Evolutionary conservation across 2,797 vertebrate genomes (phyloP), one percentile per base, ranked within the genome.

Genomic region (Saxicola maurus): DNA sequence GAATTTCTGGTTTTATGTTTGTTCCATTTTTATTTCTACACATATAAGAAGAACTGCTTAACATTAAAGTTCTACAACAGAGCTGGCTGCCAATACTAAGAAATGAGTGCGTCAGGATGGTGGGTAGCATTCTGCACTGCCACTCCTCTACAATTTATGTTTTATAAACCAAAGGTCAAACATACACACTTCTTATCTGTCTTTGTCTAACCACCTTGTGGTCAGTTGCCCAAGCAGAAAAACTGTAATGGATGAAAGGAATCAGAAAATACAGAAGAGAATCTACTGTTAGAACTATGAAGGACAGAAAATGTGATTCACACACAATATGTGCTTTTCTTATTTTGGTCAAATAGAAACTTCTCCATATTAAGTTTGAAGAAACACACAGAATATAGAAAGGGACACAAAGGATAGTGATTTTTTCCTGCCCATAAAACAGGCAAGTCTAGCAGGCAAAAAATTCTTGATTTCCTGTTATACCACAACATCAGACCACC

Each of bases 231-330:
- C 52, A 59, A 67, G 49, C 24, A 51, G 21, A 77, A 77, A 76
- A 90, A 14, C 2, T 33, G 21, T 38, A 71, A 75, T 18, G 27
- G 37, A 68, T 20, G 4, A 78, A 78, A 89, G 66, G 17, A 78
- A 81, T 48, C 12, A 75, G 8, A 9, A 59, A 59, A 30, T 46
- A 42, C 6, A 67, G 35, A 77, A 38, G 4, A 73, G 6, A 69
- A 73, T 31, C 13, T 25, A 27, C 31, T 55, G 15, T 28, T 33
- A 24, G 1, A 77, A 69, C 10, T 37, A 62, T 25, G 24, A 11
- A 55, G 66, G 18, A 30, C 8, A 59, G 31, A 10, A 80, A 86
- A 61, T 0, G 0, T 3, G 1, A 60, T 24, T 21, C 2, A 4
- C 19, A 46, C 6, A 51, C 46, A 76, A 42, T 2, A 33, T 4